Conservation (phyloP, 2,888 invertebrate genomes). For the Pristionchus entomophagus region DNA sequence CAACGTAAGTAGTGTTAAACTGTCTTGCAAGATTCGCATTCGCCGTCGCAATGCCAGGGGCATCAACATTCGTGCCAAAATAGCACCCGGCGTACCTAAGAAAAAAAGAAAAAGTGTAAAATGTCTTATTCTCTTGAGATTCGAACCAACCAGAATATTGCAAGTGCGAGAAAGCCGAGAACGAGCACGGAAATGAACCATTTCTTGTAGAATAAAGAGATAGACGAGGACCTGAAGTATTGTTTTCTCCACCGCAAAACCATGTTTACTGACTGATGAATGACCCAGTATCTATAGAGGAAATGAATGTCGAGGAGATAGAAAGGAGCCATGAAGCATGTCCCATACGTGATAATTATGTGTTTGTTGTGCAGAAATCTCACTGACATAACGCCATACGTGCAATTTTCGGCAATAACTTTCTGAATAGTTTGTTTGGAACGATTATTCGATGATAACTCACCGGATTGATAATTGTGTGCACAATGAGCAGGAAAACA, state of each 20-base stretch:
- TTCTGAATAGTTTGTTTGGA: neutral
- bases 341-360: neutral
- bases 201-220: neutral
- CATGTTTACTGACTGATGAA: neutral
- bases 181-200: neutral
- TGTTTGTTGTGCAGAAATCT: neutral
- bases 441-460: neutral
- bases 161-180: neutral
- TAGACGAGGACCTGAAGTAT: neutral
- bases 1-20: neutral
- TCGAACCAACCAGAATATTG: neutral
- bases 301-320: neutral
- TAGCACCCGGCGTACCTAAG: too few species aligned
- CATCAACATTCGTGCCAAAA: neutral
- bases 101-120: too few species aligned
- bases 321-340: neutral
- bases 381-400: neutral
- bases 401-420: neutral
- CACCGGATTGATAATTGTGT: neutral
- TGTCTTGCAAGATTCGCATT: neutral
- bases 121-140: neutral
- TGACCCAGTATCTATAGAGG: neutral
- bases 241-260: neutral
- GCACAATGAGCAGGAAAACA: neutral
- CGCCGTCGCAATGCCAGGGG: neutral